Evolutionary conservation across 1,140 invertebrate genomes (phyloP).

Genomic region (Bombus confusus): DNA sequence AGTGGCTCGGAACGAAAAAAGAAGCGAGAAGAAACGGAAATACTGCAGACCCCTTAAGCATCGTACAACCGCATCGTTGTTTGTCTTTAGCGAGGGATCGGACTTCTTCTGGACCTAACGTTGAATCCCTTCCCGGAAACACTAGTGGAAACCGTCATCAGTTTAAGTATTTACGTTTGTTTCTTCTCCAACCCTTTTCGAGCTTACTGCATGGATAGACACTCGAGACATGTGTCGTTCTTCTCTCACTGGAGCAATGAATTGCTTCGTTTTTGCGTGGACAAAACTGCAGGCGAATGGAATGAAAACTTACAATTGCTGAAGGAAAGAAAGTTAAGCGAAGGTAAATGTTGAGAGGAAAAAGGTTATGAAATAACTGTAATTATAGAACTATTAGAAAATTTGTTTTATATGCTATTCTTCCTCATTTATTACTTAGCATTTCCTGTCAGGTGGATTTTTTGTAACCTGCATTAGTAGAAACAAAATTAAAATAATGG

Average conservation of each 20-base stretch:
- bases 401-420: background rate
- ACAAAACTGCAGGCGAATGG: no score
- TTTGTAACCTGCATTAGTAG: no score
- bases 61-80: conserved; percentile 63
- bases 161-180: conserved; percentile 55
- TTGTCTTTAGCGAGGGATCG: conserved; percentile 57
- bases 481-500: no score
- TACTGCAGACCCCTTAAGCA: conserved; percentile 54
- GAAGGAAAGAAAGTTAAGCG: background rate
- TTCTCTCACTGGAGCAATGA: background rate
- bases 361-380: background rate
- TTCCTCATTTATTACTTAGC: background rate
- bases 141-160: conserved; percentile 49
- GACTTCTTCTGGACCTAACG: conserved; percentile 34
- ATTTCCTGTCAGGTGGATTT: no score
- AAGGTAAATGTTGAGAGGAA: no score
- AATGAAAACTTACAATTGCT: background rate
- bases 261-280: conserved; percentile 2
- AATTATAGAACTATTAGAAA: background rate
- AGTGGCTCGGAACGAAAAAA: conserved; percentile 11
- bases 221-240: background rate
- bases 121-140: conserved; percentile 59
- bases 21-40: conserved; percentile 35
- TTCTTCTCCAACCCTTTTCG: background rate
- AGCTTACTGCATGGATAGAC: background rate